phyloP scores from a whole-genome alignment of 2,113 vertebrate genomes.

The Protobothrops flavoviridis region DNA sequence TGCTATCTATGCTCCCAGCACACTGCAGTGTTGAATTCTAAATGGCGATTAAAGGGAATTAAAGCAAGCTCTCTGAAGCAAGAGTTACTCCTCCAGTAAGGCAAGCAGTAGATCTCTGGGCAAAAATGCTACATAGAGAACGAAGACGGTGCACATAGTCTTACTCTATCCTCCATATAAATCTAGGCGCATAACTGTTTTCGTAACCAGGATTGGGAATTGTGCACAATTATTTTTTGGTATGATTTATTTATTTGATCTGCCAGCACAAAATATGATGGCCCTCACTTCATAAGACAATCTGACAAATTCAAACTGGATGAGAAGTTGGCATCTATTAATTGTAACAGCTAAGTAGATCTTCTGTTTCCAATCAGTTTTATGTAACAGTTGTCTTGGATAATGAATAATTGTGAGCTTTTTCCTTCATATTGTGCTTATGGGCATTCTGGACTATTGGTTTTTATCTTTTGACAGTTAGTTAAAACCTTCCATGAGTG shows the following conservation, averaged over 20 bases:
- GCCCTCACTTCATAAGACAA: not conserved
- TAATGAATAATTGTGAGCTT: not conserved
- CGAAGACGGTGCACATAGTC: not conserved
- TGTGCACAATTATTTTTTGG: not conserved
- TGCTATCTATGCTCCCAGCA: not conserved
- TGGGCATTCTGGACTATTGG: not conserved
- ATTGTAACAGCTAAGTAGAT: not conserved
- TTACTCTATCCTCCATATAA: not conserved
- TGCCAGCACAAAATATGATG: not conserved
- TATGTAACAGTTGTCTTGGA: not conserved
- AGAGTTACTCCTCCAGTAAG: not conserved
- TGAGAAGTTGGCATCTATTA: not conserved
- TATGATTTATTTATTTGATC: not conserved
- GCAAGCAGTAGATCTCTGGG: not conserved
- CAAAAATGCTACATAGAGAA: not conserved
- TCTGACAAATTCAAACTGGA: not conserved
- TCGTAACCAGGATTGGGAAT: not conserved
- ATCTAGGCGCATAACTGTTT: not conserved
- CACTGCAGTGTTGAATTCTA: not conserved
- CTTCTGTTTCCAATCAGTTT: not conserved
- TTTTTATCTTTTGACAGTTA: not conserved
- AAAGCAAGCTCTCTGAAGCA: not conserved
- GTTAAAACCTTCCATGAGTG: not conserved
- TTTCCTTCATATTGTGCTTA: not conserved
- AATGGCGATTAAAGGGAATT: not conserved